Conservation (phyloP, 2,113 vertebrate genomes). For the Plectropomus leopardus region DNA sequence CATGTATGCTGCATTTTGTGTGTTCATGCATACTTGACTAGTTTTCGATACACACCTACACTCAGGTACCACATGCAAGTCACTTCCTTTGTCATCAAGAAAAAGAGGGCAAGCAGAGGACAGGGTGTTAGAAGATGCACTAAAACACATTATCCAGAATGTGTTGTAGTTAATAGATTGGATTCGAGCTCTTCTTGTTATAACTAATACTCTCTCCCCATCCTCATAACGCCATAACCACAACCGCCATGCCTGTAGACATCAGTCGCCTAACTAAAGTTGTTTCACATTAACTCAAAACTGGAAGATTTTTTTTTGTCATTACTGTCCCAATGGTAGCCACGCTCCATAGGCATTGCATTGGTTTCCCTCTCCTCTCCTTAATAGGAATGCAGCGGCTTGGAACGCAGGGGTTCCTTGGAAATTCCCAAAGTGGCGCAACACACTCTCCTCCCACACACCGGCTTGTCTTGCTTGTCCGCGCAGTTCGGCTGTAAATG, state of each 20-base stretch:
- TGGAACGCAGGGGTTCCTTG: conserved; percentile 61
- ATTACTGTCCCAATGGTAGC: conserved; percentile 29
- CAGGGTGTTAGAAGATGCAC: conserved; percentile 31
- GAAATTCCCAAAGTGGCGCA: conserved; percentile 79
- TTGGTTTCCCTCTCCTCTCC: conserved; percentile 56
- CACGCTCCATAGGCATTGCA: conserved; percentile 62
- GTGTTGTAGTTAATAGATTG: conserved; percentile 44
- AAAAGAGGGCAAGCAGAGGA: conserved; percentile 12
- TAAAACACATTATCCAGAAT: conserved; percentile 56
- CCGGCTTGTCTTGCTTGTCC: conserved; percentile 47
- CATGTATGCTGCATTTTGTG: neutral
- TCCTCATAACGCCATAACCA: conserved; percentile 3
- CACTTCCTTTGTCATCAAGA: conserved; percentile 49
- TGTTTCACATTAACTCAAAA: conserved; percentile 46
- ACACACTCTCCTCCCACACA: conserved; percentile 45
- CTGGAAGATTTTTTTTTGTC: conserved; percentile 4
- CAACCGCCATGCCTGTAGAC: conserved; percentile 32
- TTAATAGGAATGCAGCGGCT: conserved; percentile 74
- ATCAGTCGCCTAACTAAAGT: conserved; percentile 47
- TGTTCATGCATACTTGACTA: neutral
- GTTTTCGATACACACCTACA: neutral
- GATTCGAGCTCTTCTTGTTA: conserved; percentile 42
- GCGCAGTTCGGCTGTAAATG: conserved; percentile 67
- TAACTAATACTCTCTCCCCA: conserved; percentile 14
- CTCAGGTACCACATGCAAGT: conserved; percentile 28